Evolutionary conservation across 2,888 invertebrate species (phyloP).

Genomic region (Melipona beecheii): DNA sequence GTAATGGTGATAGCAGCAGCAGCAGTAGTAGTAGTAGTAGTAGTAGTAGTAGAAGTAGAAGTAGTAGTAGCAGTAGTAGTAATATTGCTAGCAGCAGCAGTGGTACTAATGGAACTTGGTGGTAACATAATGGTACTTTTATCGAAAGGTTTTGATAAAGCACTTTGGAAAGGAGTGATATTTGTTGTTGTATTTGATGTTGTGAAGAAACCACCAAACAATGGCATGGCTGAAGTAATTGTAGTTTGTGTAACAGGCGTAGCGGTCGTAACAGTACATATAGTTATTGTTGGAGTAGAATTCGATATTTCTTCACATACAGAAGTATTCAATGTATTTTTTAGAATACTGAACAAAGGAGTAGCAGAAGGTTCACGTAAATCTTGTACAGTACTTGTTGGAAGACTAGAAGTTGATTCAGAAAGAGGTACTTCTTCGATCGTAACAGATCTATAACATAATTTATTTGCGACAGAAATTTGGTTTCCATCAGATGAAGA

Average conservation of each 20-base stretch:
- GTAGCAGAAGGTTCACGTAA: slow-evolving; percentile 22
- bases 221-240: slow-evolving; percentile 41
- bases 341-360: slow-evolving; percentile 50
- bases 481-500: slow-evolving; percentile 9
- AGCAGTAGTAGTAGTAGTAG: background rate
- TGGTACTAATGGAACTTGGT: slow-evolving; percentile 24
- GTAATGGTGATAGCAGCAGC: background rate
- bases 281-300: slow-evolving; percentile 35
- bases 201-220: slow-evolving; percentile 58
- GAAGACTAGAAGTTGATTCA: slow-evolving; percentile 28
- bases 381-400: slow-evolving; percentile 30
- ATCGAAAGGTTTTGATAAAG: slow-evolving; percentile 55
- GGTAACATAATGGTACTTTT: slow-evolving; percentile 46
- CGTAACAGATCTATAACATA: slow-evolving; percentile 30
- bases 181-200: slow-evolving; percentile 18
- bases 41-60: too few species aligned
- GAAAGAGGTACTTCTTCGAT: slow-evolving; percentile 44
- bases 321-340: slow-evolving; percentile 32
- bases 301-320: slow-evolving; percentile 46
- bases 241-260: slow-evolving; percentile 37
- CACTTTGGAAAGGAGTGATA: slow-evolving; percentile 54
- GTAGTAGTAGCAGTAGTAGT: background rate
- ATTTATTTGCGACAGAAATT: slow-evolving; percentile 23
- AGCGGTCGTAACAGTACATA: slow-evolving; percentile 36
- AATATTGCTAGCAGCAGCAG: background rate